phyloP scores from a whole-genome alignment of 2,113 vertebrate species.

The Scopus umbretta region DNA sequence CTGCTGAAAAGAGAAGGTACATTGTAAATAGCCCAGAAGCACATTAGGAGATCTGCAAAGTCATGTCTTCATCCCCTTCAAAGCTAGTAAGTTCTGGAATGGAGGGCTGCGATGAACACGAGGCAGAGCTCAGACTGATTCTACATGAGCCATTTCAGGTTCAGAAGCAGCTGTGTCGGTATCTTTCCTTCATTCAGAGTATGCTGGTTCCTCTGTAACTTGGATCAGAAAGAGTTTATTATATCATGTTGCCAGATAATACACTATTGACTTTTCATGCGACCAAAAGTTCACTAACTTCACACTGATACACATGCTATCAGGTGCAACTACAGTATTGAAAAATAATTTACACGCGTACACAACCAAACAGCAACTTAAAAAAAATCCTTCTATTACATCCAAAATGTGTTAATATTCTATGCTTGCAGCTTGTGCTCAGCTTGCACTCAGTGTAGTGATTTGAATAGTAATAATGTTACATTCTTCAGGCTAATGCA shows the following conservation, averaged over 20 bases:
- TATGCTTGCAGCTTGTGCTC: neutral
- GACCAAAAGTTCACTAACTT: neutral
- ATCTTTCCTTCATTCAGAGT: neutral
- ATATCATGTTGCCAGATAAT: neutral
- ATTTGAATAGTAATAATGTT: neutral
- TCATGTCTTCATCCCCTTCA: neutral
- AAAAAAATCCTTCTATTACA: neutral
- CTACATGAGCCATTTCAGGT: neutral
- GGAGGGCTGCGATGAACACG: neutral
- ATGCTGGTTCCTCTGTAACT: neutral
- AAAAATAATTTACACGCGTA: neutral
- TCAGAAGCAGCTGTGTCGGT: neutral
- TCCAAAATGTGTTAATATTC: neutral
- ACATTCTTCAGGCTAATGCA: neutral
- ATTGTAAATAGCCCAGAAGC: neutral
- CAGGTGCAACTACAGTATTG: neutral
- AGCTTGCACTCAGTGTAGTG: neutral
- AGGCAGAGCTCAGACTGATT: neutral
- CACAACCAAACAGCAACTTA: neutral
- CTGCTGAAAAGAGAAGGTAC: neutral
- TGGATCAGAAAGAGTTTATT: neutral
- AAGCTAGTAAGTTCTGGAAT: neutral
- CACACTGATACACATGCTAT: rapidly evolving
- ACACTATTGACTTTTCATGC: neutral
- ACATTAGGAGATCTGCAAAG: neutral